These are phyloP conservation scores for Triplophysa rosa DNA, from an alignment of 2,113 vertebrate species.

Conservation along the genomic window DNA sequence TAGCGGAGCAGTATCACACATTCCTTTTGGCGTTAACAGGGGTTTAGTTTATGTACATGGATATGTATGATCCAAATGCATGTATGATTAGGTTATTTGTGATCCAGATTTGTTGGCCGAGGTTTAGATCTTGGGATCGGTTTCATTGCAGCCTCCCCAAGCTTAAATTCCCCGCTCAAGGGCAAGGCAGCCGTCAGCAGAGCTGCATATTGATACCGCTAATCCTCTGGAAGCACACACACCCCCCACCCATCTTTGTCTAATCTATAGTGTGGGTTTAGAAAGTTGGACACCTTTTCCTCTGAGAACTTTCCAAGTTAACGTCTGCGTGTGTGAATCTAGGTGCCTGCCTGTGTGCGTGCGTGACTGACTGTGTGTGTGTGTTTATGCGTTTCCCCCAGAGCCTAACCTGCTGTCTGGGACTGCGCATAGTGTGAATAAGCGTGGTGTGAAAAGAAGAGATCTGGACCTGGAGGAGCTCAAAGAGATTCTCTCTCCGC, in stretches of 20 bases:
- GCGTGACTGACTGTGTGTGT: constrained; percentile 39
- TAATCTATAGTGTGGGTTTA: neutral
- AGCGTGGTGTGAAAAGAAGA: constrained; percentile 92
- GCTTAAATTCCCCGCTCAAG: constrained; percentile 20
- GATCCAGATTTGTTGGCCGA: neutral
- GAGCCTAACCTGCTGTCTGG: constrained; percentile 97
- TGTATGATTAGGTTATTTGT: neutral
- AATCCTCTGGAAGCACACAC: constrained; percentile 33
- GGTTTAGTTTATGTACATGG: neutral
- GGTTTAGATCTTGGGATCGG: constrained; percentile 1
- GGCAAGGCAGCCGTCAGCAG: constrained; percentile 2
- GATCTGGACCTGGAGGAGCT: constrained; percentile 97
- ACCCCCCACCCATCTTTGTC: constrained; percentile 3
- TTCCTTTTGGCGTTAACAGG: neutral
- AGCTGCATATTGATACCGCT: constrained; percentile 21
- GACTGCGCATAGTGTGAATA: constrained; percentile 98
- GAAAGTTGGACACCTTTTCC: constrained; percentile 12
- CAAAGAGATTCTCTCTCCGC: constrained; percentile 90
- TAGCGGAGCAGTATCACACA: neutral
- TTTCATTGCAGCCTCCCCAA: neutral
- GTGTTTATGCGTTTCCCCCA: constrained; percentile 61
- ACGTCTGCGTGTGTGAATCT: constrained; percentile 23
- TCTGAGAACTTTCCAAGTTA: neutral
- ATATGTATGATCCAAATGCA: neutral
- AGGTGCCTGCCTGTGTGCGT: constrained; percentile 30